Evolutionary conservation across 2,797 vertebrate species (phyloP).

Genomic region (Hippocampus kuda): DNA sequence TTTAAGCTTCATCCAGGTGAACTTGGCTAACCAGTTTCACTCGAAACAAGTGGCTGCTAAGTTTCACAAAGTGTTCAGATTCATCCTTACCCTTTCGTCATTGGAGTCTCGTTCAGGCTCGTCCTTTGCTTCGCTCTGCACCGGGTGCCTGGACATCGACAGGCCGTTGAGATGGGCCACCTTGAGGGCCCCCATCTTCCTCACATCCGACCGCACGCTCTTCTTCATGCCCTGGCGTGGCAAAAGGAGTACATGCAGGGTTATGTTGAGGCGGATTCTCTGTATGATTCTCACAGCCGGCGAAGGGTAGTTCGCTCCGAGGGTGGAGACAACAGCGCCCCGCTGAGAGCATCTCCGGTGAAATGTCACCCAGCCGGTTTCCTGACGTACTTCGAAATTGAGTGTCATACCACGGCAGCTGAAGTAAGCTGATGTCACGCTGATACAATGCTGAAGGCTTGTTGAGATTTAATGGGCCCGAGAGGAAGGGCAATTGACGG

Average conservation of each 20-base stretch:
- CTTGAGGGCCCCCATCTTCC: slow-evolving; percentile 88
- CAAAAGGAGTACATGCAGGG: slow-evolving; percentile 7
- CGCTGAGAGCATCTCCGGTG: neutral
- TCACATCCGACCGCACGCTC: slow-evolving; percentile 74
- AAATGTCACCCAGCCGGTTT: slow-evolving; percentile 49
- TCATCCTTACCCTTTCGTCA: slow-evolving; percentile 79
- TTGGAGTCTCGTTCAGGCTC: slow-evolving; percentile 79
- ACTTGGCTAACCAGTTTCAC: slow-evolving; percentile 11
- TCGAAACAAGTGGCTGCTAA: neutral
- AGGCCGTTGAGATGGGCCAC: slow-evolving; percentile 86
- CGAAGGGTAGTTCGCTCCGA: neutral
- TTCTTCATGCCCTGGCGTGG: slow-evolving; percentile 84
- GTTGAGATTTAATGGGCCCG: neutral
- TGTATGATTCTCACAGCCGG: neutral
- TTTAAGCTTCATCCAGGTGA: neutral
- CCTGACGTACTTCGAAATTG: slow-evolving; percentile 5
- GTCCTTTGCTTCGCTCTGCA: slow-evolving; percentile 76
- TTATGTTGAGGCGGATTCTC: neutral
- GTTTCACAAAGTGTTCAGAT: neutral
- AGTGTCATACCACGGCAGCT: neutral
- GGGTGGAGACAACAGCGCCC: slow-evolving; percentile 17
- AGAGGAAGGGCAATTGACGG: neutral
- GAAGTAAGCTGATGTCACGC: neutral
- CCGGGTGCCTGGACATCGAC: slow-evolving; percentile 74
- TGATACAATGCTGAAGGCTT: neutral